A percentile compares a stretch with the other conserved stretches of the same genome.
Evolutionary conservation across 1,140 invertebrate genomes (phyloP).

Genomic region (Drosophila santomea): DNA sequence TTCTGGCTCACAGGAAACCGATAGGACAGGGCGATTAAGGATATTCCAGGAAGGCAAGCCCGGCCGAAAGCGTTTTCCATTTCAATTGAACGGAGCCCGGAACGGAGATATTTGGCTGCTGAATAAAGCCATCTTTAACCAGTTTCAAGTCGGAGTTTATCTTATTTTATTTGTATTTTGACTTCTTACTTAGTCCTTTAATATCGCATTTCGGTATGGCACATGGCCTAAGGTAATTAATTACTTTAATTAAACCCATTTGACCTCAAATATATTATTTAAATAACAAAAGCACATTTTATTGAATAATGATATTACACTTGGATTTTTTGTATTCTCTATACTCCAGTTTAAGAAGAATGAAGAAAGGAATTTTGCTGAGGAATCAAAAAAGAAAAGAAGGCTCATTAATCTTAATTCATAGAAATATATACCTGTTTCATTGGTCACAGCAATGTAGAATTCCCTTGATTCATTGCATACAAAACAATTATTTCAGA

Average conservation of each 20-base stretch:
- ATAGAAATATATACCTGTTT: too few relatives aligned
- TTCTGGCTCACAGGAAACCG: conserved; percentile 71
- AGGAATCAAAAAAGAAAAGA: too few relatives aligned
- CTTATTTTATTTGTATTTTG: not conserved
- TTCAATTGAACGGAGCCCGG: conserved; percentile 63
- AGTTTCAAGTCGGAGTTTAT: not conserved
- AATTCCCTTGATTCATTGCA: too few relatives aligned
- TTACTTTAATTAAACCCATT: not conserved
- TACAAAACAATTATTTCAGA: too few relatives aligned
- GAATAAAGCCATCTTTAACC: conserved; percentile 24
- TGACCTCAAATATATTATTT: not conserved
- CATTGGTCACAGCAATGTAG: too few relatives aligned
- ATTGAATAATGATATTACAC: too few relatives aligned
- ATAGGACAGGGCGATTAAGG: conserved; percentile 76
- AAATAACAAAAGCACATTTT: too few relatives aligned
- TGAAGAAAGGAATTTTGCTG: too few relatives aligned
- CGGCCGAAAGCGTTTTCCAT: conserved; percentile 42
- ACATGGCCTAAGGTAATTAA: not conserved
- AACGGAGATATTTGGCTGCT: conserved; percentile 12
- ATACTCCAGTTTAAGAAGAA: too few relatives aligned
- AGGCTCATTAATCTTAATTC: too few relatives aligned
- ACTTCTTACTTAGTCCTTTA: not conserved
- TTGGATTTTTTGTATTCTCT: too few relatives aligned
- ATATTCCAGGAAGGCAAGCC: conserved; percentile 51
- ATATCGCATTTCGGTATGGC: not conserved